These are phyloP conservation scores for Bathybates hornii DNA, from an alignment of 2,113 vertebrate species.

Conservation along the genomic window DNA sequence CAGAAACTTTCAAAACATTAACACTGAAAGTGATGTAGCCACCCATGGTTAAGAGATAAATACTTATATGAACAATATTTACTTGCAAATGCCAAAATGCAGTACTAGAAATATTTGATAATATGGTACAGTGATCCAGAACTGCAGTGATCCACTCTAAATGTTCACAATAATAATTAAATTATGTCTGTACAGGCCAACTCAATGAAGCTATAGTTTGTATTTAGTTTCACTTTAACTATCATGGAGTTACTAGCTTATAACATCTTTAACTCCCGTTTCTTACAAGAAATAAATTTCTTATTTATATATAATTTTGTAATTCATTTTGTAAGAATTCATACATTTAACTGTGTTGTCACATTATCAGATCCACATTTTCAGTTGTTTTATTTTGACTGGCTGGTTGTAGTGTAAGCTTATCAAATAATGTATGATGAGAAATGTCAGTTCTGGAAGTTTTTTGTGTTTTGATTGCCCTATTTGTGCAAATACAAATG, in stretches of 20 bases:
- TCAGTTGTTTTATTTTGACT: background rate
- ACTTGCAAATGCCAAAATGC: background rate
- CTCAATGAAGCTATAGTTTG: background rate
- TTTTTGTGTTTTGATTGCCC: background rate
- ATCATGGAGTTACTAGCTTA: background rate
- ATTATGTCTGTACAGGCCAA: background rate
- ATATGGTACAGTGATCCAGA: background rate
- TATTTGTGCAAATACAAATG: background rate
- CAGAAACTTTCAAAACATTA: background rate
- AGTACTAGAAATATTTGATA: background rate
- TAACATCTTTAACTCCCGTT: background rate
- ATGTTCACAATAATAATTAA: background rate
- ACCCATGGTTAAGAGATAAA: background rate
- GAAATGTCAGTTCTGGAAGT: background rate
- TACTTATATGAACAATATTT: background rate
- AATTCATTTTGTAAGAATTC: background rate
- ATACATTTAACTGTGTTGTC: background rate
- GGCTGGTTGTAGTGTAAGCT: background rate
- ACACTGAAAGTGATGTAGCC: background rate
- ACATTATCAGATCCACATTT: background rate
- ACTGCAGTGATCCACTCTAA: background rate
- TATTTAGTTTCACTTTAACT: background rate
- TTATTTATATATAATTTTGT: background rate
- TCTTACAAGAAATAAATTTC: background rate
- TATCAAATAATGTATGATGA: background rate